These are phyloP conservation scores for Megaleporinus macrocephalus DNA, from an alignment of 2,113 vertebrate species.

Conservation along the genomic window DNA sequence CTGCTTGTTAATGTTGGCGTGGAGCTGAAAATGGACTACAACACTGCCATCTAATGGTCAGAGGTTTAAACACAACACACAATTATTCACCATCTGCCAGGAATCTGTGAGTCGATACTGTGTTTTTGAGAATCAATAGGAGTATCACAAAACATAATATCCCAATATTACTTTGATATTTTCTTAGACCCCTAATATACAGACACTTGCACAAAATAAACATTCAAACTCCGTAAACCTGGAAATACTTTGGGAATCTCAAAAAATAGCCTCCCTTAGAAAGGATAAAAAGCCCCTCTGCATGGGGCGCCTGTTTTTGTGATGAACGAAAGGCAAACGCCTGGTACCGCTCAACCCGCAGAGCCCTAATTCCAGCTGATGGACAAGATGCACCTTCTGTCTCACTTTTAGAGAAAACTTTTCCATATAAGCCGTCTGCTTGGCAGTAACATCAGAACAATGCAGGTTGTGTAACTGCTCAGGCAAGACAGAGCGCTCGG, in stretches of 20 bases:
- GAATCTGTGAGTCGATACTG: too few relatives aligned
- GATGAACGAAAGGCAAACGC: background rate
- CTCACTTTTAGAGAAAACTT: constrained; percentile 1
- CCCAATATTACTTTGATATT: too few relatives aligned
- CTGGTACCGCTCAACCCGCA: background rate
- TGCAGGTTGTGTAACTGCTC: constrained; percentile 39
- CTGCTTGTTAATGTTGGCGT: too few relatives aligned
- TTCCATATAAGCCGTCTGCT: background rate
- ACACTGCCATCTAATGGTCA: too few relatives aligned
- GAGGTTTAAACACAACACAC: too few relatives aligned
- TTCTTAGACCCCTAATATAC: too few relatives aligned
- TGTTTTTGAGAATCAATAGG: too few relatives aligned
- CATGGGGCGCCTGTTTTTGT: background rate
- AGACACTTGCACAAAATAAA: background rate
- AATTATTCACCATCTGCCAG: too few relatives aligned
- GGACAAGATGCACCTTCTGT: background rate
- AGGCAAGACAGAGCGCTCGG: background rate
- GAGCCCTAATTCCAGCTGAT: background rate
- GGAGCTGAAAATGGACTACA: too few relatives aligned
- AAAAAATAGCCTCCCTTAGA: too few relatives aligned
- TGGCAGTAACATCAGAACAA: constrained; percentile 22
- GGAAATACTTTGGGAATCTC: background rate
- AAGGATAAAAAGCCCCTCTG: constrained; percentile 1
- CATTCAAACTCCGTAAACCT: background rate
- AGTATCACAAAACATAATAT: too few relatives aligned